Percentiles rank a stretch among this genome's conserved stretches.
Evolutionary conservation across 2,888 invertebrate genomes (phyloP).

Genomic region (Entomobrya multifasciata): DNA sequence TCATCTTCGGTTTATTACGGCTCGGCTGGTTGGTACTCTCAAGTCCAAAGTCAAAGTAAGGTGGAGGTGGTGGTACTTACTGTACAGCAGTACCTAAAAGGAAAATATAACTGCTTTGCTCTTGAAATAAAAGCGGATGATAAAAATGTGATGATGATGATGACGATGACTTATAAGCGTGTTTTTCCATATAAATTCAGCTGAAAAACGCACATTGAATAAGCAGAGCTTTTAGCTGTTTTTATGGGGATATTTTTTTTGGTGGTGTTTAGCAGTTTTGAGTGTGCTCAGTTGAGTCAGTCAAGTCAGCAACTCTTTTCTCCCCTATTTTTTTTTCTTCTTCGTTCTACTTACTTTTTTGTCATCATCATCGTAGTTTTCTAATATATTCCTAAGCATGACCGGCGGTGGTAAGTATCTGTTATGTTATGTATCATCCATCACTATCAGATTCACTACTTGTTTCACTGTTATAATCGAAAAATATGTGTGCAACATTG

Average conservation of each 20-base stretch:
- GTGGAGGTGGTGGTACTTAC: background rate
- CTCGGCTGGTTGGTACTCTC: too few relatives aligned
- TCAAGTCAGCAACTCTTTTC: too few relatives aligned
- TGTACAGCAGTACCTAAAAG: conserved; percentile 5
- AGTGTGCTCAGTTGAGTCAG: too few relatives aligned
- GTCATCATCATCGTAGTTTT: conserved; percentile 12
- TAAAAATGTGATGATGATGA: too few relatives aligned
- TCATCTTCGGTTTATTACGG: background rate
- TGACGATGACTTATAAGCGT: background rate
- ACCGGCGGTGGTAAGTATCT: conserved; percentile 60
- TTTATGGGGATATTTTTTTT: conserved; percentile 2
- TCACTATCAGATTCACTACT: conserved; percentile 9
- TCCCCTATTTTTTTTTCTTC: background rate
- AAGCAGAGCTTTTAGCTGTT: conserved; percentile 18
- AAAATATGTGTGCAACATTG: conserved; percentile 13
- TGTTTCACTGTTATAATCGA: background rate
- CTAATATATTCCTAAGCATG: conserved; percentile 67
- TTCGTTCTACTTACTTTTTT: conserved; percentile 43
- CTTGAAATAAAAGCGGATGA: too few relatives aligned
- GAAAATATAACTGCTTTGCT: conserved; percentile 13
- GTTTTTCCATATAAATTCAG: background rate
- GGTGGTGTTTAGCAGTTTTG: background rate
- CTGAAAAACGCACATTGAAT: background rate
- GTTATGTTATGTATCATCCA: conserved; percentile 11
- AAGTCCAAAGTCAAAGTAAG: too few relatives aligned